These are phyloP conservation scores for Drosophila ezoana DNA, from an alignment of 2,888 invertebrate species.

Conservation along the genomic window DNA sequence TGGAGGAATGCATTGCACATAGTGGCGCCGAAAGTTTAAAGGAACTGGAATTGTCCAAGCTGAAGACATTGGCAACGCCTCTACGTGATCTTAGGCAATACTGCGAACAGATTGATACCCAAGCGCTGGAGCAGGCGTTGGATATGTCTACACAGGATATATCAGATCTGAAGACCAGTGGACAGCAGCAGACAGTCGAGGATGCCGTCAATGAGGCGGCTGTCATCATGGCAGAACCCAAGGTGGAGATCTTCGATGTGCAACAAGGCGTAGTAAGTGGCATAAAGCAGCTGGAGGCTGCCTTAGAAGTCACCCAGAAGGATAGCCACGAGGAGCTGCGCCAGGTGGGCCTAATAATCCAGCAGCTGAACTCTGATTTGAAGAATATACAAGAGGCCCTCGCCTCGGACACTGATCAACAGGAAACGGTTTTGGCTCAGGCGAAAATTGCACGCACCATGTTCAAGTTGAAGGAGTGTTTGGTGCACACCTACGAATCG, in stretches of 20 bases:
- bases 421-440: slow-evolving; percentile 70
- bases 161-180: slow-evolving; percentile 86
- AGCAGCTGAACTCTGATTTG: slow-evolving; percentile 74
- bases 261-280: slow-evolving; percentile 74
- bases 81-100: slow-evolving; percentile 80
- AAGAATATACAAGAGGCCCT: slow-evolving; percentile 68
- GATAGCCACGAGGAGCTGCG: slow-evolving; percentile 67
- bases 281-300: slow-evolving; percentile 81
- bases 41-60: slow-evolving; percentile 61
- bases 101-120: slow-evolving; percentile 77
- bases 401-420: slow-evolving; percentile 51
- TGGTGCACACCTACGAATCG: slow-evolving; percentile 83
- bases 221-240: slow-evolving; percentile 33
- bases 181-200: slow-evolving; percentile 61
- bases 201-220: slow-evolving; percentile 38
- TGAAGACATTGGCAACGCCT: slow-evolving; percentile 74
- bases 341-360: slow-evolving; percentile 73
- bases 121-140: slow-evolving; percentile 85
- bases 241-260: slow-evolving; percentile 56
- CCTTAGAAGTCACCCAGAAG: slow-evolving; percentile 69
- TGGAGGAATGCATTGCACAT: slow-evolving; percentile 74
- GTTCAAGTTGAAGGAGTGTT: slow-evolving; percentile 82
- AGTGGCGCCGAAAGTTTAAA: slow-evolving; percentile 62
- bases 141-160: slow-evolving; percentile 87
- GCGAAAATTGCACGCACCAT: slow-evolving; percentile 81